Conservation (phyloP, 1,140 invertebrate species). For the Drosophila orosa region DNA sequence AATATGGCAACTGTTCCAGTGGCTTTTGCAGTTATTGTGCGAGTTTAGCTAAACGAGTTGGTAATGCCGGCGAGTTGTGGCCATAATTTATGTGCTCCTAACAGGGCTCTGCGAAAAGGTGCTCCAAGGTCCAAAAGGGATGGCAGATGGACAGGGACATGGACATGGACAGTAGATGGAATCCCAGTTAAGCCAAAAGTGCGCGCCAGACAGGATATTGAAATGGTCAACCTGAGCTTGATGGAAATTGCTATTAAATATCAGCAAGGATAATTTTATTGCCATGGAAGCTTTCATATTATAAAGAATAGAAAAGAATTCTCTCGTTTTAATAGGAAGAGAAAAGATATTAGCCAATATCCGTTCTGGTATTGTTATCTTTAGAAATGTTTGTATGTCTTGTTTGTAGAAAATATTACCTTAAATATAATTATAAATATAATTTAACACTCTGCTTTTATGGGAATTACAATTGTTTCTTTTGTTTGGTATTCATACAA, state of each 20-base stretch:
- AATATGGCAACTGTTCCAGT: conserved; percentile 72
- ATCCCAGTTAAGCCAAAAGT: neutral
- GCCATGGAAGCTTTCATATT: neutral
- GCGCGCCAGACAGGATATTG: conserved; percentile 29
- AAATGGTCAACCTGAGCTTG: conserved; percentile 29
- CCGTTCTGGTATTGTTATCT: neutral
- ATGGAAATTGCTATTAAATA: conserved; percentile 17
- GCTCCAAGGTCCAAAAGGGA: neutral
- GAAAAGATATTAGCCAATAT: neutral
- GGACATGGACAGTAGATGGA: conserved; percentile 8
- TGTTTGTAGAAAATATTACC: neutral
- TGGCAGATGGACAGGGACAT: neutral
- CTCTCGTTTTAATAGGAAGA: neutral
- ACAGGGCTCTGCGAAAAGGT: conserved; percentile 10
- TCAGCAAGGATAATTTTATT: conserved; percentile 5
- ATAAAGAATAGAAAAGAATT: neutral
- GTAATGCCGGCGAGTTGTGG: conserved; percentile 58
- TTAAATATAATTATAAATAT: neutral
- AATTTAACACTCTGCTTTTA: neutral
- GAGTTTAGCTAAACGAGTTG: conserved; percentile 74
- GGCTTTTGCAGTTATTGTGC: conserved; percentile 70
- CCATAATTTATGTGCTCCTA: conserved; percentile 37
- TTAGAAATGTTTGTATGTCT: too few relatives aligned
- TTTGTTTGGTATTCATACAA: neutral
- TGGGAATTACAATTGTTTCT: neutral